Conservation (phyloP, 1,140 invertebrate species). For the Aplysia californica region DNA sequence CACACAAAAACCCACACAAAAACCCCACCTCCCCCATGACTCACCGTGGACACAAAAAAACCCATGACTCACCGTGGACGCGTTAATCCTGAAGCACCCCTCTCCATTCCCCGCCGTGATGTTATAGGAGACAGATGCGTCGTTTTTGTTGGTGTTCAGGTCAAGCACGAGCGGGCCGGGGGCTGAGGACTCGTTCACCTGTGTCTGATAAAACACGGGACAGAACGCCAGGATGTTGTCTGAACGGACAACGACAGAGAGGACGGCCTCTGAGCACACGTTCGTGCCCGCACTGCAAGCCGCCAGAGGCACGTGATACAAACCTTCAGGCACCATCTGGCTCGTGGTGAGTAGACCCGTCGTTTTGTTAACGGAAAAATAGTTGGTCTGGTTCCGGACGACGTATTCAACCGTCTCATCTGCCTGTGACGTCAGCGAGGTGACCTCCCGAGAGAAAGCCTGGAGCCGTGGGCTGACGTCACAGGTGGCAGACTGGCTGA, state of each 20-base stretch:
- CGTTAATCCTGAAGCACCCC: constrained; percentile 20
- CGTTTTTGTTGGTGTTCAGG: constrained; percentile 27
- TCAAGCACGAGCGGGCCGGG: constrained; percentile 8
- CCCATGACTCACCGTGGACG: constrained; percentile 26
- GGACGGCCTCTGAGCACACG: constrained; percentile 27
- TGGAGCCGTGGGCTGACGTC: background rate
- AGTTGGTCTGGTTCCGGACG: constrained; percentile 22
- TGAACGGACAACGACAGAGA: constrained; percentile 24
- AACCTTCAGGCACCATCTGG: background rate
- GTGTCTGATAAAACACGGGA: constrained; percentile 27
- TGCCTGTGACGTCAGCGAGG: background rate
- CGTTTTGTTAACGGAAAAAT: constrained; percentile 27
- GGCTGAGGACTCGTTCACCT: constrained; percentile 23
- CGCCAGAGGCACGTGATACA: constrained; percentile 12
- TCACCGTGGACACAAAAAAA: too few species aligned
- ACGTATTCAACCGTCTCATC: constrained; percentile 25
- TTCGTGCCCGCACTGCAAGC: constrained; percentile 17
- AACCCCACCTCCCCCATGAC: too few species aligned
- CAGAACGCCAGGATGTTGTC: constrained; percentile 30
- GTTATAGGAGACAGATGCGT: constrained; percentile 14
- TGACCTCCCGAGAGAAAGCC: constrained; percentile 29
- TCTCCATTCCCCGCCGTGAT: constrained; percentile 4
- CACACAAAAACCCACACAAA: too few species aligned
- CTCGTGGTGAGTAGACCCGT: constrained; percentile 23
- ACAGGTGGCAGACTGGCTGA: constrained; percentile 20